These are phyloP conservation scores for Siphamia tubifer DNA, from an alignment of 2,113 vertebrate genomes.

Conservation along the genomic window DNA sequence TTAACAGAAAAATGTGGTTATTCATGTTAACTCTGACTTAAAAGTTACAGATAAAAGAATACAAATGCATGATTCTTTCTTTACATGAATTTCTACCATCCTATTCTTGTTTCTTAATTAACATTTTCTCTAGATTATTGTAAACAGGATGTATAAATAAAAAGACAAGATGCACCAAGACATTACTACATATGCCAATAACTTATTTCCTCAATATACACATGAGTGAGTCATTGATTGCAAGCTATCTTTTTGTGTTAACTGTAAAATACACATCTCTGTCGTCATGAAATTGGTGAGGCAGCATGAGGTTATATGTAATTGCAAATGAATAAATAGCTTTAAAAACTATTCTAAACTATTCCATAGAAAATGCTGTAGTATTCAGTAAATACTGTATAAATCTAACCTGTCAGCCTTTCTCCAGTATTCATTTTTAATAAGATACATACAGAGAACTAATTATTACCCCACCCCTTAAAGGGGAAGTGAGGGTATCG, in stretches of 20 bases:
- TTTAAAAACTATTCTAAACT: too few relatives aligned
- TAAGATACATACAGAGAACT: too few relatives aligned
- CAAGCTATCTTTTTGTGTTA: neutral
- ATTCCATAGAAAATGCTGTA: too few relatives aligned
- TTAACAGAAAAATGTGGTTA: neutral
- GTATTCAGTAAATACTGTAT: too few relatives aligned
- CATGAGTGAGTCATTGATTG: neutral
- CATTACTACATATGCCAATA: neutral
- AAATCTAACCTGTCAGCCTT: too few relatives aligned
- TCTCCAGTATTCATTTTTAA: too few relatives aligned
- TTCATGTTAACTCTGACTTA: neutral
- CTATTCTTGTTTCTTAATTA: too few relatives aligned
- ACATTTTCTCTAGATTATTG: too few relatives aligned
- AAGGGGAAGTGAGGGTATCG: too few relatives aligned
- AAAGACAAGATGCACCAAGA: neutral
- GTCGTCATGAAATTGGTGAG: neutral
- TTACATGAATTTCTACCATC: too few relatives aligned
- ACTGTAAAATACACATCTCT: neutral
- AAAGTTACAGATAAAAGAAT: neutral
- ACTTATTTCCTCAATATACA: neutral
- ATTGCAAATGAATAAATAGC: neutral
- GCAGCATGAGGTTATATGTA: slow-evolving; percentile 24
- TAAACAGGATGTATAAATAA: neutral
- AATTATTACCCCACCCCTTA: too few relatives aligned
- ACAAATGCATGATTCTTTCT: neutral